These are phyloP conservation scores for Bos indicus DNA, from an alignment of 2,113 vertebrate species.

Conservation along the genomic window DNA sequence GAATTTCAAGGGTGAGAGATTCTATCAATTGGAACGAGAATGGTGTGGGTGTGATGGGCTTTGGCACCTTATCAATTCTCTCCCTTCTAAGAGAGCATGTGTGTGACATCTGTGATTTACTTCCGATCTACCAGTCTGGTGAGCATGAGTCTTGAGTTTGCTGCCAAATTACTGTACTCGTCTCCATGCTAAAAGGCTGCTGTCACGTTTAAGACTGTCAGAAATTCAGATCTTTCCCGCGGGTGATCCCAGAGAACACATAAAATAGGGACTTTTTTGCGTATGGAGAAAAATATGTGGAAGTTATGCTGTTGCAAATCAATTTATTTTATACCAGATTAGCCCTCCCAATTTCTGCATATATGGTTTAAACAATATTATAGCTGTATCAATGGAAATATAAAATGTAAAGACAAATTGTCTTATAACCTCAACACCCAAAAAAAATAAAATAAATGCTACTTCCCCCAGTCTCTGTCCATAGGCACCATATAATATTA, in stretches of 20 bases:
- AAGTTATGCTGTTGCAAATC: background rate
- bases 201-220: slow-evolving; percentile 57
- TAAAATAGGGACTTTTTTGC: background rate
- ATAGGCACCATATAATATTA: background rate
- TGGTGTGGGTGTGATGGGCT: slow-evolving; percentile 49
- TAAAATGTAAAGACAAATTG: background rate
- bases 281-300: background rate
- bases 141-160: slow-evolving; percentile 64
- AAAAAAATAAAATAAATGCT: background rate
- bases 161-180: slow-evolving; percentile 66
- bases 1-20: slow-evolving; percentile 73
- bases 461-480: background rate
- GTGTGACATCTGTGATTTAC: slow-evolving; percentile 75
- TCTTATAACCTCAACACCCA: background rate
- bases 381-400: background rate
- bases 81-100: slow-evolving; percentile 63
- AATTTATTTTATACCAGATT: background rate
- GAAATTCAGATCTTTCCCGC: slow-evolving; percentile 34
- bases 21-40: slow-evolving; percentile 63
- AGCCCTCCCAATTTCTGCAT: background rate
- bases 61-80: slow-evolving; percentile 72
- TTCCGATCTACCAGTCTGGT: slow-evolving; percentile 65
- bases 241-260: background rate
- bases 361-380: background rate
- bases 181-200: slow-evolving; percentile 72